Evolutionary conservation across 2,888 invertebrate genomes (phyloP).

Genomic region (Apoderus coryli): DNA sequence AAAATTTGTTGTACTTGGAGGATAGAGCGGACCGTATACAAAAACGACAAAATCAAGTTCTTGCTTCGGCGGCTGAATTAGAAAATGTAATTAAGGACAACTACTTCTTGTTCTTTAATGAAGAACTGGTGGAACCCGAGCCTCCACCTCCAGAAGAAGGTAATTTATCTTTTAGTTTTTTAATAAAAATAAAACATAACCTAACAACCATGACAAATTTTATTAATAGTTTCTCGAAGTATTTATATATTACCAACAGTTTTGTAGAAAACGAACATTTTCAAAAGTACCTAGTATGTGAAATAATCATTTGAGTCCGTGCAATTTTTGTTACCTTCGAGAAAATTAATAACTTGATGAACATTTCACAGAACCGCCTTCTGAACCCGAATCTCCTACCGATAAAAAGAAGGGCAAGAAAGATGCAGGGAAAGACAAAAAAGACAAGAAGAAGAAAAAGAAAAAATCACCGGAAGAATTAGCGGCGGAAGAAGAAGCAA

Average conservation of each 20-base stretch:
- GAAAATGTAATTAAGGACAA: conserved; percentile 45
- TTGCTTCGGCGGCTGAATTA: conserved; percentile 41
- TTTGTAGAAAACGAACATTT: background rate
- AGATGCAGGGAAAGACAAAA: conserved; percentile 13
- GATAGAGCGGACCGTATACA: conserved; percentile 41
- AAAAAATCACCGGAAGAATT: conserved; percentile 20
- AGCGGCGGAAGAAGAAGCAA: conserved; percentile 28
- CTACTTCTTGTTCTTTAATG: conserved; percentile 53
- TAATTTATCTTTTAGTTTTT: background rate
- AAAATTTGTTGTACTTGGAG: conserved; percentile 38
- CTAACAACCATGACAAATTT: too few relatives aligned
- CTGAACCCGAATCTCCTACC: conserved; percentile 12
- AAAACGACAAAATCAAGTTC: conserved; percentile 37
- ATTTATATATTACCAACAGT: too few relatives aligned
- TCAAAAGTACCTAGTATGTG: background rate
- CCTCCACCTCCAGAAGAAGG: conserved; percentile 5
- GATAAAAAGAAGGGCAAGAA: conserved; percentile 15
- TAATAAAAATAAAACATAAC: too few relatives aligned
- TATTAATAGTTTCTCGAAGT: too few relatives aligned
- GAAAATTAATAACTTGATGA: too few relatives aligned
- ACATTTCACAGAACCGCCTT: conserved; percentile 7
- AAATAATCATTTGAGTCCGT: too few relatives aligned
- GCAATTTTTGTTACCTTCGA: too few relatives aligned
- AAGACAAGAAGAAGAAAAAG: conserved; percentile 17
- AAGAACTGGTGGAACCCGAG: conserved; percentile 24